Percentiles rank a stretch among this genome's conserved stretches.
Conservation (phyloP, 2,113 vertebrate genomes). For the Onychostoma macrolepis region DNA sequence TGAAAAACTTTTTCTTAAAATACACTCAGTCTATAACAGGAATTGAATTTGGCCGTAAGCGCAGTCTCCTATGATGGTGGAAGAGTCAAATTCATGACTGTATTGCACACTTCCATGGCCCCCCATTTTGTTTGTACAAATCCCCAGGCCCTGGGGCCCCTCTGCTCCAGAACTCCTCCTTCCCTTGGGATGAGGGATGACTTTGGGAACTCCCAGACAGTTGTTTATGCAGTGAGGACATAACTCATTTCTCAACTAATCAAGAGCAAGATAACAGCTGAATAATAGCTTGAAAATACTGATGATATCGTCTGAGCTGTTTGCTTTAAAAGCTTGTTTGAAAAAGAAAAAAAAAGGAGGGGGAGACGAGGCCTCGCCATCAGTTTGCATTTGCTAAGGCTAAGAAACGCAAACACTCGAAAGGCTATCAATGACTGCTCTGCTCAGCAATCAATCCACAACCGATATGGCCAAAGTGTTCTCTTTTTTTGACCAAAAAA, state of each 20-base stretch:
- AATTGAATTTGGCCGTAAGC: background rate
- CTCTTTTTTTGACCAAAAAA: slow-evolving; percentile 1
- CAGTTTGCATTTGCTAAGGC: slow-evolving; percentile 29
- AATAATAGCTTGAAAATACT: slow-evolving; percentile 58
- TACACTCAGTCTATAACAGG: background rate
- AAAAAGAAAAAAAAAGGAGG: slow-evolving; percentile 37
- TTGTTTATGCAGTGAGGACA: slow-evolving; percentile 59
- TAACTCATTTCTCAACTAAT: slow-evolving; percentile 61
- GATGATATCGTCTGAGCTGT: slow-evolving; percentile 57
- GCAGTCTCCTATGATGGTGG: background rate
- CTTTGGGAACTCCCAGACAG: slow-evolving; percentile 53
- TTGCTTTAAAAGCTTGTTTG: slow-evolving; percentile 52
- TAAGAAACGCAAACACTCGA: slow-evolving; percentile 45
- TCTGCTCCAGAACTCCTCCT: slow-evolving; percentile 30
- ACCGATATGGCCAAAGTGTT: slow-evolving; percentile 18
- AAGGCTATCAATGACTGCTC: slow-evolving; percentile 41
- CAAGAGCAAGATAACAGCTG: slow-evolving; percentile 56
- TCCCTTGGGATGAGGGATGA: slow-evolving; percentile 52
- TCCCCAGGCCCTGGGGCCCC: slow-evolving; percentile 23
- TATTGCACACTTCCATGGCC: background rate
- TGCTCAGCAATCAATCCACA: slow-evolving; percentile 29
- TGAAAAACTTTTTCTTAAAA: background rate
- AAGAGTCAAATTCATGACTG: slow-evolving; percentile 37
- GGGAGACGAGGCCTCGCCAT: slow-evolving; percentile 4
- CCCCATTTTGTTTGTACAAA: slow-evolving; percentile 38